phyloP scores from a whole-genome alignment of 2,888 invertebrate species.

The Amorpha juglandis region DNA sequence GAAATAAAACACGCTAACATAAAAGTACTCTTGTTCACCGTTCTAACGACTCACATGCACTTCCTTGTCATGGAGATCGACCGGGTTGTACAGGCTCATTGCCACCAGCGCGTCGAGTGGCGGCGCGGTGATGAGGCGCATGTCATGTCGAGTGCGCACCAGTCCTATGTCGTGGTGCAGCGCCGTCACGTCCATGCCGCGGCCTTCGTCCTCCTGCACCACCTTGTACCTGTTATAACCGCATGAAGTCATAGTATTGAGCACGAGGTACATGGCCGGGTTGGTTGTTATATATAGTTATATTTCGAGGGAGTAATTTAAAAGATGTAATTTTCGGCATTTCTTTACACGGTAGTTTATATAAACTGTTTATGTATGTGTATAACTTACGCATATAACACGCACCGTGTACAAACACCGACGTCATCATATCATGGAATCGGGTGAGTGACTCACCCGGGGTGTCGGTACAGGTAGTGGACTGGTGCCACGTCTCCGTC shows the following conservation, averaged over 20 bases:
- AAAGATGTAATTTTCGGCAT: too few species aligned
- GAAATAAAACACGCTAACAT: too few species aligned
- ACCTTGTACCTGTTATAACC: constrained; percentile 57
- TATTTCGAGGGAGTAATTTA: too few species aligned
- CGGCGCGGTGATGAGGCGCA: constrained; percentile 45
- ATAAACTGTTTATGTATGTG: too few species aligned
- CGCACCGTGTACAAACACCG: not conserved
- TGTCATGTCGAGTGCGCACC: constrained; percentile 58
- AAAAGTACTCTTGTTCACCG: too few species aligned
- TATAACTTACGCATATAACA: not conserved
- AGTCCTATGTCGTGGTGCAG: constrained; percentile 75
- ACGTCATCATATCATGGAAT: too few species aligned
- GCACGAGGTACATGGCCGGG: not conserved
- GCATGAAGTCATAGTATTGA: not conserved
- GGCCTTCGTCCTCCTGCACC: constrained; percentile 57
- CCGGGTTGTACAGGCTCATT: constrained; percentile 47
- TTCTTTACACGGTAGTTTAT: too few species aligned
- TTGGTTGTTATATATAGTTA: too few species aligned
- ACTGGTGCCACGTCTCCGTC: constrained; percentile 55
- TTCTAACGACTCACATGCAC: constrained; percentile 47
- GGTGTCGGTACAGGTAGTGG: constrained; percentile 64
- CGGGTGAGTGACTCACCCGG: constrained; percentile 48
- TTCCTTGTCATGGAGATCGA: constrained; percentile 45
- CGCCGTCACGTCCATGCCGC: constrained; percentile 63
- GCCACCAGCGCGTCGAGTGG: constrained; percentile 39